phyloP scores from a whole-genome alignment of 1,140 invertebrate genomes.

The Drosophila arizonae region DNA sequence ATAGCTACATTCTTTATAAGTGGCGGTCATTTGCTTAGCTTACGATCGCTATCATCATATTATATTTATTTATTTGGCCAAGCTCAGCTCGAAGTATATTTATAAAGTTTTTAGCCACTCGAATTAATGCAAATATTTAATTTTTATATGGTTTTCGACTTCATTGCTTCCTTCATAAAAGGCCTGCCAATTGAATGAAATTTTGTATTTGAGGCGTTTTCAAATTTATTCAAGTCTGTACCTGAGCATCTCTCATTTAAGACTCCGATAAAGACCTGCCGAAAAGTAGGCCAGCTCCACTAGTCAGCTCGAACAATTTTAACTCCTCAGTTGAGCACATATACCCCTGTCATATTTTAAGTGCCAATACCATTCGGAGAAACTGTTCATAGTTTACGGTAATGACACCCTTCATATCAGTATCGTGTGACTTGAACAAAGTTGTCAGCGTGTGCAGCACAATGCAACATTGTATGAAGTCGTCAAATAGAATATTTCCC shows the following conservation, averaged over 20 bases:
- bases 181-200: no score
- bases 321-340: background rate
- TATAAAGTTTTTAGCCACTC: no score
- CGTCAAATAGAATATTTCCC: conserved; percentile 96
- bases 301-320: no score
- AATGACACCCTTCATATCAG: conserved; percentile 96
- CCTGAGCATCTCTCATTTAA: no score
- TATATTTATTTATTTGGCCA: background rate
- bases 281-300: no score
- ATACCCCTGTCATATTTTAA: conserved; percentile 87
- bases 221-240: no score
- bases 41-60: background rate
- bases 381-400: conserved; percentile 98
- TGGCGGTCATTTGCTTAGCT: background rate
- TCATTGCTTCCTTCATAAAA: no score
- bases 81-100: no score
- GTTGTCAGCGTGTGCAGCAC: conserved; percentile 94
- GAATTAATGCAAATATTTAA: no score
- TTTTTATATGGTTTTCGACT: no score
- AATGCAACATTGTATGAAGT: conserved; percentile 98
- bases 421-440: conserved; percentile 93
- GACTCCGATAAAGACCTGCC: no score
- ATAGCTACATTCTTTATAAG: background rate
- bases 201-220: no score
- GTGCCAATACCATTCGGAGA: conserved; percentile 95